phyloP scores from a whole-genome alignment of 2,797 vertebrate genomes.

The Tamandua tetradactyla region DNA sequence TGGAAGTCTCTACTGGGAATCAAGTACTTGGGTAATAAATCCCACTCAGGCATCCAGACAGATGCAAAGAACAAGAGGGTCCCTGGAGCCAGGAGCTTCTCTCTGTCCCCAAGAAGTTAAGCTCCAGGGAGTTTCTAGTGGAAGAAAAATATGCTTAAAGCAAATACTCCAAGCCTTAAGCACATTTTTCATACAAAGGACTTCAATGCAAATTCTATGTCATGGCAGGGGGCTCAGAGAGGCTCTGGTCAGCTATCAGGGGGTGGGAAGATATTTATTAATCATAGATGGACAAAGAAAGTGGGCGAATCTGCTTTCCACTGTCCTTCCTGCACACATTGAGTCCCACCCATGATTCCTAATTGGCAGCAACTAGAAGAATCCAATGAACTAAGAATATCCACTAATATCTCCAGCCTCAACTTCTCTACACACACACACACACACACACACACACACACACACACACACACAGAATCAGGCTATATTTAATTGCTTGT shows the following conservation, averaged over 20 bases:
- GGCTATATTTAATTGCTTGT: neutral
- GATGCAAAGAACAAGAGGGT: neutral
- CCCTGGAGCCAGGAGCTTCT: neutral
- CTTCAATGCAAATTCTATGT: neutral
- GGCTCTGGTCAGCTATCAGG: neutral
- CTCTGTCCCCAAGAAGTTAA: neutral
- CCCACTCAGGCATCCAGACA: neutral
- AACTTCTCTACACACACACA: neutral
- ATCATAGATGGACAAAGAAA: neutral
- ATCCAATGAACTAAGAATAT: neutral
- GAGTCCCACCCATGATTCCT: neutral
- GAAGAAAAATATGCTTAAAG: neutral
- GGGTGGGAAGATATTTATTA: neutral
- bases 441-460: neutral
- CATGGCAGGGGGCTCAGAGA: neutral
- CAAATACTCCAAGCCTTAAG: neutral
- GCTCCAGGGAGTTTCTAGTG: neutral
- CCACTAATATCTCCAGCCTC: neutral
- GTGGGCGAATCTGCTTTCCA: neutral
- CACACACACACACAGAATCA: neutral
- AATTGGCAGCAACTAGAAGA: neutral
- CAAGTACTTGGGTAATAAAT: conserved; percentile 10
- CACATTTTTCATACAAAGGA: neutral
- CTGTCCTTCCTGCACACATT: neutral
- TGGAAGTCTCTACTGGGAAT: neutral